Conservation (phyloP, 2,797 vertebrate genomes). For the Trachops cirrhosus region DNA sequence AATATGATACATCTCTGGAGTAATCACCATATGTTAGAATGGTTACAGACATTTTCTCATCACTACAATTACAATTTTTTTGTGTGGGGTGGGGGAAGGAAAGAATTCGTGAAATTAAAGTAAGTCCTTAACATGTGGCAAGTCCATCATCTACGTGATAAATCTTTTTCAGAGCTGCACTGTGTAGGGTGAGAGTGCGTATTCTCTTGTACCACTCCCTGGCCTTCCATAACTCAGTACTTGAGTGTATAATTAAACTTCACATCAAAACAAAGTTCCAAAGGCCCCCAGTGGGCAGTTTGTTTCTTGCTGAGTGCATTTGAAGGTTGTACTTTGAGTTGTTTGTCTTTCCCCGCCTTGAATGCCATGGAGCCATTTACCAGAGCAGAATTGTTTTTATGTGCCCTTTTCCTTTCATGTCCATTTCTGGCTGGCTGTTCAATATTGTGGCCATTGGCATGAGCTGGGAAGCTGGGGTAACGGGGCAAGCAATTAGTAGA, state of each 20-base stretch:
- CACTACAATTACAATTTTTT: neutral
- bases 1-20: conserved; percentile 39
- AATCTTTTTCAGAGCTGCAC: neutral
- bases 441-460: neutral
- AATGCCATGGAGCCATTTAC: neutral
- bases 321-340: neutral
- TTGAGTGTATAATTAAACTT: neutral
- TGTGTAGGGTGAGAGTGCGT: neutral
- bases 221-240: neutral
- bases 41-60: conserved; percentile 16
- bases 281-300: neutral
- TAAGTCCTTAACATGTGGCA: neutral
- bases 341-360: conserved; percentile 14
- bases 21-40: conserved; percentile 47
- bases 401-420: conserved; percentile 44
- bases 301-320: neutral
- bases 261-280: neutral
- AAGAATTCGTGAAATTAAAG: conserved; percentile 50
- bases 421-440: conserved; percentile 36
- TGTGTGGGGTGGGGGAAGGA: neutral
- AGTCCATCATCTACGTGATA: conserved; percentile 3
- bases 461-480: neutral
- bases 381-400: conserved; percentile 27
- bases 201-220: neutral
- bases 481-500: neutral